Evolutionary conservation across 2,888 invertebrate genomes (phyloP).

Genomic region (Phaedon cochleariae): DNA sequence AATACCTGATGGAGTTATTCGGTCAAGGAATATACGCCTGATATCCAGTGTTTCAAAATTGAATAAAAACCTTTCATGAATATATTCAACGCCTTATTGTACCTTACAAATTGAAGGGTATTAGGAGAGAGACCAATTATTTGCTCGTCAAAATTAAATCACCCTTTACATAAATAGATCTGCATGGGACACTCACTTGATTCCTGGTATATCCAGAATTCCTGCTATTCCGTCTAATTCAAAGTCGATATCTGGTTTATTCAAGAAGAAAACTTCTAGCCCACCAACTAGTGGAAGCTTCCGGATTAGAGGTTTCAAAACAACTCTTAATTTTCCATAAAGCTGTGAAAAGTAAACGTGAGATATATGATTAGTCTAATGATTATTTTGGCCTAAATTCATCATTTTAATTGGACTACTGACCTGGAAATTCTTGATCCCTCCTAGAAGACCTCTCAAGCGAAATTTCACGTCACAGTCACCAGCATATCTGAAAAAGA

Average conservation of each 20-base stretch:
- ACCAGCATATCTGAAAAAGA: constrained; percentile 83
- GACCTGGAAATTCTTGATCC: constrained; percentile 83
- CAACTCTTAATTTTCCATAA: constrained; percentile 89
- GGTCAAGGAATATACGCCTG: no score
- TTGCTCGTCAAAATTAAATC: no score
- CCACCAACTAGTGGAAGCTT: constrained; percentile 94
- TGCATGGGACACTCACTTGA: constrained; percentile 36
- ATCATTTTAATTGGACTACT: constrained; percentile 14
- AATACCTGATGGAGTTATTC: background rate
- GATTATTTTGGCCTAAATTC: background rate
- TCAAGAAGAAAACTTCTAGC: constrained; percentile 94
- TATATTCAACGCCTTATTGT: background rate
- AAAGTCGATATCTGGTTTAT: constrained; percentile 95
- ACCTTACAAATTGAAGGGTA: background rate
- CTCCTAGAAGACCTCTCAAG: constrained; percentile 81
- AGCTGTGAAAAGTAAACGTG: constrained; percentile 67
- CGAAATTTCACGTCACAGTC: constrained; percentile 95
- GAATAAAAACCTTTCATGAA: no score
- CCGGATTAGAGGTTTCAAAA: constrained; percentile 92
- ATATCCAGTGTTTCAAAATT: no score
- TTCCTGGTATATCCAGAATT: constrained; percentile 92
- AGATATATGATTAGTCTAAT: background rate
- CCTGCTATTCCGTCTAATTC: constrained; percentile 95
- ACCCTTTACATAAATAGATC: no score
- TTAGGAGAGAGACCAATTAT: no score